Evolutionary conservation across 2,113 vertebrate species (phyloP), one percentile per base, ranked within the genome.

Genomic region (Syngnathoides biaculeatus): DNA sequence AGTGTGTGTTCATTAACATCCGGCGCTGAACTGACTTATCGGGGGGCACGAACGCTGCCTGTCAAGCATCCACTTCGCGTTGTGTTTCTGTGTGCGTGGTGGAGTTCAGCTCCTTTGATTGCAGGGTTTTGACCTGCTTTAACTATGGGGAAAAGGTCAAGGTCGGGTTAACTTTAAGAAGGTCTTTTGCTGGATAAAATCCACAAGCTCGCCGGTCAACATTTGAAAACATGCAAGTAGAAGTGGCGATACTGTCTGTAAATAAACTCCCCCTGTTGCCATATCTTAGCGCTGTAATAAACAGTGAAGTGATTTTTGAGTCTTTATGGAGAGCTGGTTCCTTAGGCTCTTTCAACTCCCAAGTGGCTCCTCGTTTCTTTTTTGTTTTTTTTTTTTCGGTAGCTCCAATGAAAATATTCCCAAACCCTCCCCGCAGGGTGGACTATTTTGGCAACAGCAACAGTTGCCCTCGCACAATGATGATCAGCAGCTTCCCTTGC

Each of bases 1-100:
- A 68, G 72, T 83, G 79, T 85, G 74, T 81, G 80, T 84, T 87
- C 86, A 82, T 84, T 83, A 76, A 79, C 73, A 76, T 84, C 76
- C 67, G 68, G 65, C 80, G 85, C 83, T 73, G 82, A 84, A 84
- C 74, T 84, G 82, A 85, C 86, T 85, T 83, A 88, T 82, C 71
- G 73, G 72, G 72, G 60, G 17, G 40, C 60, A 14, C 79, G 68
- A 79, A 84, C 71, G 80, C 74, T 79, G 85, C 55, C 59, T 12
- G 22, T 70, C 66, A 57, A 72, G 27, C 63, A 72, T 55, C 69
- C 77, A 71, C 64, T 60, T 65, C 52, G 2, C 3, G 17, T 30
- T 64, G 38, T 64, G 55, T 72, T 65, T 64, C 12, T 65, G 19
- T 48, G 45, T 65, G 61, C 30, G 47, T 40, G 56, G 5, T 57